These are phyloP conservation scores for Phylloscopus trochiloides DNA, from an alignment of 2,113 vertebrate species.

Conservation along the genomic window DNA sequence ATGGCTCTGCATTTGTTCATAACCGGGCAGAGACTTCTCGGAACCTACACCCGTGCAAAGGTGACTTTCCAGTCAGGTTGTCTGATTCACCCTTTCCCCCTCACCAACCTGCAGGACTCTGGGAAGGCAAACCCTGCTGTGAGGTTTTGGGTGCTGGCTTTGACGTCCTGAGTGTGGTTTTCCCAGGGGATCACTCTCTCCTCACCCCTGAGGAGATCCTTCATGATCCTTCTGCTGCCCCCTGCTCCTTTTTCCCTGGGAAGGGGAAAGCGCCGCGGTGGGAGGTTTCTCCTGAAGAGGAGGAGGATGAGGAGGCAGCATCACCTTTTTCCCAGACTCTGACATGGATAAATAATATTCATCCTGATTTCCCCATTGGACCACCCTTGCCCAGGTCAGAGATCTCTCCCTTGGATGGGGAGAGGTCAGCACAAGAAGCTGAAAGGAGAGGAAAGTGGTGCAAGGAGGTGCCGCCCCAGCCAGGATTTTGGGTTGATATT, in stretches of 20 bases:
- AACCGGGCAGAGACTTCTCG: background rate
- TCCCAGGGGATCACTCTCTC: rapidly evolving
- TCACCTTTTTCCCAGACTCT: background rate
- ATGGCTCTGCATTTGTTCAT: background rate
- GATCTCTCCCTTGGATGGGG: background rate
- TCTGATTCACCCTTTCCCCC: background rate
- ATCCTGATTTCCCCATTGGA: background rate
- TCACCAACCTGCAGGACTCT: background rate
- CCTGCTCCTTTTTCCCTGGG: background rate
- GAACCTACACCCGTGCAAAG: rapidly evolving
- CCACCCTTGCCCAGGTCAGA: rapidly evolving
- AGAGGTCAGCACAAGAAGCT: background rate
- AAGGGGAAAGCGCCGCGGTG: rapidly evolving
- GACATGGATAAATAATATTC: background rate
- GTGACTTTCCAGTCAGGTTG: background rate
- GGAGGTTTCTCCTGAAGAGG: background rate
- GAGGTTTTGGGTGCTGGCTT: background rate
- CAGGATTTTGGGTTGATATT: background rate
- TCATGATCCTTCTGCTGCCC: background rate
- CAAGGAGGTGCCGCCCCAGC: background rate
- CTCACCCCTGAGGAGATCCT: background rate
- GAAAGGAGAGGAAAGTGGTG: background rate
- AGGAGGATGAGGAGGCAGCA: background rate
- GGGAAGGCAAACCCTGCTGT: background rate
- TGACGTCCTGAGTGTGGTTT: rapidly evolving